Base-by-base conservation (phyloP, 2,888 invertebrate genomes). In the Agrilus mali region DNA sequence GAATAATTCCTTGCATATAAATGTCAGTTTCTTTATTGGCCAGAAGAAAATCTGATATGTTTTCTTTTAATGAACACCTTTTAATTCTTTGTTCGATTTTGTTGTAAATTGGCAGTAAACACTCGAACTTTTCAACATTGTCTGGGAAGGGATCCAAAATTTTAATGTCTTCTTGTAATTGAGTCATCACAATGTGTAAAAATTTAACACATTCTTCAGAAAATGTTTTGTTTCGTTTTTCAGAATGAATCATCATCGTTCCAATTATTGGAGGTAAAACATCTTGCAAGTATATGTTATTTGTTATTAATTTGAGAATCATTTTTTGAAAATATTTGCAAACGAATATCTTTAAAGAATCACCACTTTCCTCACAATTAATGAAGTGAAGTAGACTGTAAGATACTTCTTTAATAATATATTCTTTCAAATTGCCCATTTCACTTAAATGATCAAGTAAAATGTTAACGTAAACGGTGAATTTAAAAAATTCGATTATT, bases 341-440 rank as follows among this genome's bases (percentile, higher is more conserved):
- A 4, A 58, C 51, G n/a, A 55, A 55, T 38, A 48, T 45, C 22
- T 63, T 53, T 7, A 70, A 60, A 14, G 65, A 56, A 3, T 56
- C 50, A 40, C 63, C 58, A 8, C 57, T 56, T 15, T 59, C 54
- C 39, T 66, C 63, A 38, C 59, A 46, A 49, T 70, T 71, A 2
- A 75, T 71, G 2, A 74, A 63, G 50, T 75, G 66, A 2, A 74
- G 58, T 16, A 80, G 58, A 42, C 70, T 72, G 47, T 72, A 69
- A 41, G 72, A 69, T 6, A 73, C 64, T 51, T 76, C 79, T 51
- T 74, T 70, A 33, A 76, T 66, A 12, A 80, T 56, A 50, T 74
- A 78, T 1, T 67, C 61, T 7, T 72, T 70, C n/a, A 77, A 67
- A 2, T 64, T 53, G 38, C 66, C 57, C 5, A 63, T 58, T n/a